Conservation (phyloP, 1,140 invertebrate species). For the Drosophila dunni region DNA sequence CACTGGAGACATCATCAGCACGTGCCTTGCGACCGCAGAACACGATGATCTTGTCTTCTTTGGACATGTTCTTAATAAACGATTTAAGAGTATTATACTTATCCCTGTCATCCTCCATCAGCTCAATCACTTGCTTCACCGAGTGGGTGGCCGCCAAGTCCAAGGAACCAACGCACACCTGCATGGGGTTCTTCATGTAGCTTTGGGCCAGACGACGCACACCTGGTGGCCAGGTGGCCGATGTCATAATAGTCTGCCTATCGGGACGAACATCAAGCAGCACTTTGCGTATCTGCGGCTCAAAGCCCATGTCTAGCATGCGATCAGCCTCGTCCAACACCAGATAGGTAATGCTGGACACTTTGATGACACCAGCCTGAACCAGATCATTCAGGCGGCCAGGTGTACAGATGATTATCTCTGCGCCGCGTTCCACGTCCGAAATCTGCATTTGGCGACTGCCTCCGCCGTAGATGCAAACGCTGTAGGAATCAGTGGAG, state of each 20-base stretch:
- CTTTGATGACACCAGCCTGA: conserved; percentile 87
- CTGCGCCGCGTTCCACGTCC: conserved; percentile 89
- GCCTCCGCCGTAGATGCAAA: conserved; percentile 95
- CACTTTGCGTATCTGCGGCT: conserved; percentile 93
- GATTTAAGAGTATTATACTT: conserved; percentile 86
- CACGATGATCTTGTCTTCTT: conserved; percentile 93
- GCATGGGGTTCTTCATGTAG: conserved; percentile 95
- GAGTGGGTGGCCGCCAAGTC: conserved; percentile 94
- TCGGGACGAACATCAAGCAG: conserved; percentile 91
- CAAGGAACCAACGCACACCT: conserved; percentile 94
- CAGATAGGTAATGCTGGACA: conserved; percentile 92
- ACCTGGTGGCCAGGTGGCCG: conserved; percentile 94
- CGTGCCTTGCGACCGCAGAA: conserved; percentile 94
- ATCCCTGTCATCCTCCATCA: conserved; percentile 90
- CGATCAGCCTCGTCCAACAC: conserved; percentile 97
- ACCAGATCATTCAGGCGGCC: conserved; percentile 94
- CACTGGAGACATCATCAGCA: conserved; percentile 92
- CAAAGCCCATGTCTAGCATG: conserved; percentile 93
- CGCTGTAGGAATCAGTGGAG: conserved; percentile 84
- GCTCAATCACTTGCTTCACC: conserved; percentile 90
- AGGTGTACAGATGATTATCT: conserved; percentile 96
- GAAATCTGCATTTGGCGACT: conserved; percentile 91
- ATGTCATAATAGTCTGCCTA: conserved; percentile 94
- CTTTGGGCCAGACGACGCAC: conserved; percentile 92
- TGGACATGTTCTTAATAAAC: conserved; percentile 86